Percentiles rank a stretch among this genome's conserved stretches.
Conservation (phyloP, 2,888 invertebrate species). For the Chymomyza fuscimana region DNA sequence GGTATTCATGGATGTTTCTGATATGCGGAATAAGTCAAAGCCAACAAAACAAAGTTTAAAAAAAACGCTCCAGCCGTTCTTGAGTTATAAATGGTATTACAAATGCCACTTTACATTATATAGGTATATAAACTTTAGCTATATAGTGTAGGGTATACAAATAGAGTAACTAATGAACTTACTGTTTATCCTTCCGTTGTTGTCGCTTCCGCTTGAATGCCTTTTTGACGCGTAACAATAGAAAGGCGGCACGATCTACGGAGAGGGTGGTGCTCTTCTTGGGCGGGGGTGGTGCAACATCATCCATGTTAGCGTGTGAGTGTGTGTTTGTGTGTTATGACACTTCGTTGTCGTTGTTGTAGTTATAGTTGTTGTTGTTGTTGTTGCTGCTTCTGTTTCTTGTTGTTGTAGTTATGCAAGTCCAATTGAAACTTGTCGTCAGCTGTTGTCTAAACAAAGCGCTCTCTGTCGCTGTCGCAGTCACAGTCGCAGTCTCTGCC, state of each 20-base stretch:
- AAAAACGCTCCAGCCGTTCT: too few relatives aligned
- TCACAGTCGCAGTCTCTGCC: constrained; percentile 14
- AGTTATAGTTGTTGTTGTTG: constrained; percentile 18
- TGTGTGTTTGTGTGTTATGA: neutral
- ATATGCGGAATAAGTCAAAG: too few relatives aligned
- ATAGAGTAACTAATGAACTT: constrained; percentile 78
- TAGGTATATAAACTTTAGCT: too few relatives aligned
- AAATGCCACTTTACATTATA: too few relatives aligned
- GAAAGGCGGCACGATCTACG: constrained; percentile 93
- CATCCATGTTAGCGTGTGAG: constrained; percentile 53
- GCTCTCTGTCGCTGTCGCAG: constrained; percentile 26
- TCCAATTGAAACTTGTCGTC: neutral
- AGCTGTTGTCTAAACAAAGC: constrained; percentile 14
- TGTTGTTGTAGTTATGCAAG: constrained; percentile 2
- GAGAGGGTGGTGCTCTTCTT: constrained; percentile 83
- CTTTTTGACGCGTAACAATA: constrained; percentile 91
- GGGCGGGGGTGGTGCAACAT: constrained; percentile 45
- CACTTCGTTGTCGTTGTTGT: constrained; percentile 15
- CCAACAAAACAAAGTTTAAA: too few relatives aligned
- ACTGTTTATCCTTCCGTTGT: constrained; percentile 92
- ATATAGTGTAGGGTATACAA: neutral
- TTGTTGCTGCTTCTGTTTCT: constrained; percentile 16
- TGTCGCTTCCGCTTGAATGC: constrained; percentile 95
- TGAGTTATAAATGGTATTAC: too few relatives aligned
- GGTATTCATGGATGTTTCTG: too few relatives aligned